A percentile compares a stretch with the other conserved stretches of the same genome.
phyloP scores from a whole-genome alignment of 1,140 invertebrate genomes.

The Bombus vancouverensis region DNA sequence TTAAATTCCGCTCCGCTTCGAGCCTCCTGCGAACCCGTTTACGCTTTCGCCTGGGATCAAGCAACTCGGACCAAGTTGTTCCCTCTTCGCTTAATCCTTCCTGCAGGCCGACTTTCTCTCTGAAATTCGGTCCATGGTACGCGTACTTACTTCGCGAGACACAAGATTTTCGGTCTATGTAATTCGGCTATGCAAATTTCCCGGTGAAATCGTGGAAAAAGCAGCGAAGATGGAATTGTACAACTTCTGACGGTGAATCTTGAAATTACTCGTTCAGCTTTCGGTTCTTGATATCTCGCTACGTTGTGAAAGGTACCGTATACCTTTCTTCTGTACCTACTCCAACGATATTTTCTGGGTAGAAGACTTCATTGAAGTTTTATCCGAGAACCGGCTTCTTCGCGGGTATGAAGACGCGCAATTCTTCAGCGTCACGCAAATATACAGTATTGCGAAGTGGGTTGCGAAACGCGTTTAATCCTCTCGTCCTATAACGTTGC shows the following conservation, averaged over 20 bases:
- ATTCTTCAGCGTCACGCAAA: neutral
- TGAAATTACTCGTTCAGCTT: neutral
- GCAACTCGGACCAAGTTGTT: constrained; percentile 26
- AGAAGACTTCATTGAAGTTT: neutral
- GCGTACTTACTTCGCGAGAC: neutral
- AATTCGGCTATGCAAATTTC: neutral
- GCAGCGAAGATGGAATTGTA: too few species aligned
- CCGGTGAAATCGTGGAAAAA: neutral
- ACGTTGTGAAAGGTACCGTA: neutral
- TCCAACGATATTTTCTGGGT: neutral
- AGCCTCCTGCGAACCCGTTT: constrained; percentile 32
- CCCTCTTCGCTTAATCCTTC: constrained; percentile 19
- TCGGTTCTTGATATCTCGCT: neutral
- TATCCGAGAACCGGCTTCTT: neutral
- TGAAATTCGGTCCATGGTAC: neutral
- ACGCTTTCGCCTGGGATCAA: constrained; percentile 21
- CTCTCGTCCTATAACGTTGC: neutral
- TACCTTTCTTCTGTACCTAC: neutral
- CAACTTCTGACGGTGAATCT: neutral
- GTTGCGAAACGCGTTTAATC: neutral
- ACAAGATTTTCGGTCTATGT: too few species aligned
- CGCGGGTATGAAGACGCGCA: neutral
- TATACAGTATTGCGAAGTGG: neutral
- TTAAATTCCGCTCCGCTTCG: constrained; percentile 55
- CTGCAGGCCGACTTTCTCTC: neutral